Percentiles rank a stretch among this genome's conserved stretches.
Conservation (phyloP, 2,113 vertebrate genomes). For the Pampusana beccarii region DNA sequence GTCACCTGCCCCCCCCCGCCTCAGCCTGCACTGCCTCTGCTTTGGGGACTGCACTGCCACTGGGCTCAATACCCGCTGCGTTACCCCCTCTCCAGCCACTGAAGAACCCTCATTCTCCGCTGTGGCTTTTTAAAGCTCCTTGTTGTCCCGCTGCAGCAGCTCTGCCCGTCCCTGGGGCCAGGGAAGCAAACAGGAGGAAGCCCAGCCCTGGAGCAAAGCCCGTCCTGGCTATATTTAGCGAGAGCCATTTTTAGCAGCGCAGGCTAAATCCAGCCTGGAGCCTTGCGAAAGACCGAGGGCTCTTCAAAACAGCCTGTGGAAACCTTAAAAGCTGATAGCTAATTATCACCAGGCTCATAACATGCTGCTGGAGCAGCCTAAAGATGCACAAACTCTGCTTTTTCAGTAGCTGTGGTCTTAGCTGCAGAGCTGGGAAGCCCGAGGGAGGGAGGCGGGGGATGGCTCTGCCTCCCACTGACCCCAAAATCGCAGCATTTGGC, state of each 20-base stretch:
- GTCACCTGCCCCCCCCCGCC: not conserved
- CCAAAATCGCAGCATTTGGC: accelerated
- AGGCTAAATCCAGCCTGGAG: conserved; percentile 18
- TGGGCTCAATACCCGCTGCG: no score
- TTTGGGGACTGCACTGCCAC: accelerated
- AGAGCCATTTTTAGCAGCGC: conserved; percentile 19
- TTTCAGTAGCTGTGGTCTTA: not conserved
- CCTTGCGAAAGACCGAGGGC: not conserved
- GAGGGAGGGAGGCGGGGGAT: not conserved
- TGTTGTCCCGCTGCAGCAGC: not conserved
- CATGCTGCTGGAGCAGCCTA: not conserved
- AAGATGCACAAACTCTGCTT: not conserved
- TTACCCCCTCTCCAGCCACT: not conserved
- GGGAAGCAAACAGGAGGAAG: not conserved
- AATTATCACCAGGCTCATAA: not conserved
- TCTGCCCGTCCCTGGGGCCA: not conserved
- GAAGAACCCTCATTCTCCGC: not conserved
- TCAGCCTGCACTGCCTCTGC: not conserved
- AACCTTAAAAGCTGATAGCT: not conserved
- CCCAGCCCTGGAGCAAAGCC: not conserved
- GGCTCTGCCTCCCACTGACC: not conserved
- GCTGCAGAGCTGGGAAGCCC: not conserved
- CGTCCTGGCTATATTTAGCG: conserved; percentile 35
- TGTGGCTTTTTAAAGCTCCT: not conserved
- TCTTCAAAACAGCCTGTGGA: not conserved